A percentile compares a stretch with the other conserved stretches of the same genome.
Conservation (phyloP, 2,113 vertebrate genomes). For the Microcebus jonahi region DNA sequence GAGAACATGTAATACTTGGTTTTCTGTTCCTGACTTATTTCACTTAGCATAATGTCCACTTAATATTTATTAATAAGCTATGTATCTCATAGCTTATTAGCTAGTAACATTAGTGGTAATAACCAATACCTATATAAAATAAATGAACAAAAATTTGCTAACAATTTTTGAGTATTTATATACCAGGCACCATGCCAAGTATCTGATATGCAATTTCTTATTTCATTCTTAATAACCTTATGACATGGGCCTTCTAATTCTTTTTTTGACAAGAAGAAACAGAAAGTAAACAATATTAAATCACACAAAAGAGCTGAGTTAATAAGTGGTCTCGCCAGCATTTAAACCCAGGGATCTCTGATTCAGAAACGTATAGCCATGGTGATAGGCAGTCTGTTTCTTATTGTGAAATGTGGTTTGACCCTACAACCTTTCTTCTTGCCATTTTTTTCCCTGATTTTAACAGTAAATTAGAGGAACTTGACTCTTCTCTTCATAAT, state of each 20-base stretch:
- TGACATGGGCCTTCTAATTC: neutral
- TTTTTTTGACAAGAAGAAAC: neutral
- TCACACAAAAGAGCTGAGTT: neutral
- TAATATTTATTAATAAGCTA: neutral
- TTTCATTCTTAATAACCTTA: slow-evolving; percentile 5
- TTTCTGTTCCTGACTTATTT: neutral
- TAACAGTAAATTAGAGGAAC: slow-evolving; percentile 35
- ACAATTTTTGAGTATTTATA: neutral
- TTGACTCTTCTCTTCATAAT: neutral
- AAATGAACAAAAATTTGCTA: neutral
- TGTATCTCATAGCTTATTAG: neutral
- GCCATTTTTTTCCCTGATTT: neutral
- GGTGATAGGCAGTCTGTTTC: neutral
- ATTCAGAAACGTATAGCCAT: neutral
- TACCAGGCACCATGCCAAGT: neutral
- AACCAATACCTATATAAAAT: neutral
- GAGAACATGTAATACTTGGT: neutral
- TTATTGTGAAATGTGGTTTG: slow-evolving; percentile 23
- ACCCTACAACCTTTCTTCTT: neutral
- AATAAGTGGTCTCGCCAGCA: neutral
- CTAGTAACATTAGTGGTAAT: neutral
- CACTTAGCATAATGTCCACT: neutral
- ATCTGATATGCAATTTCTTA: neutral
- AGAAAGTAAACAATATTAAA: slow-evolving; percentile 12
- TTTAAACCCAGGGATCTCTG: neutral